These are phyloP conservation scores for Sialia sialis DNA, from an alignment of 2,113 vertebrate genomes.

Conservation along the genomic window DNA sequence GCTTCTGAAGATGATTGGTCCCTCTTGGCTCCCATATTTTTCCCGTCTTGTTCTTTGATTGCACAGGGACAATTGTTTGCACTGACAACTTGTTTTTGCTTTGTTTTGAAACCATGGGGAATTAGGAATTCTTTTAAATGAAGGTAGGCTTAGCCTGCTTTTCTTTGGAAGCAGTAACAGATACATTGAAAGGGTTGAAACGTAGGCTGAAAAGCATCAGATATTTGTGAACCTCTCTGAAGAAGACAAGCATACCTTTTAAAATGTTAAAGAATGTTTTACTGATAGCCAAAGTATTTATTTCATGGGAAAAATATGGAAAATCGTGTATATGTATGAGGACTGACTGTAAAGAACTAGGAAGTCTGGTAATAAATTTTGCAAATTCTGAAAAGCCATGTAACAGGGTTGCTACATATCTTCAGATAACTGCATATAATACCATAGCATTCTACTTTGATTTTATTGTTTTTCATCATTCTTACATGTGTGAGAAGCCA, in stretches of 20 bases:
- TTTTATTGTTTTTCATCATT: neutral
- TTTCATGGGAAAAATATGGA: neutral
- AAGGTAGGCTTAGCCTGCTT: neutral
- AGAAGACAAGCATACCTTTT: neutral
- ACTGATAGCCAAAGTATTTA: neutral
- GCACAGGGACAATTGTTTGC: neutral
- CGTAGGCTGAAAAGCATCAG: neutral
- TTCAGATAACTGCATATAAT: neutral
- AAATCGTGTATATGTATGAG: neutral
- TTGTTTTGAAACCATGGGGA: neutral
- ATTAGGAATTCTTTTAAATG: neutral
- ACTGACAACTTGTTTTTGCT: neutral
- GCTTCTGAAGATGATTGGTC: neutral
- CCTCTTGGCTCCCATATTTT: neutral
- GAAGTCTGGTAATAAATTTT: neutral
- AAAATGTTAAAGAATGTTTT: neutral
- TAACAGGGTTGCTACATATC: rapidly evolving
- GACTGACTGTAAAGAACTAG: neutral
- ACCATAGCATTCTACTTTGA: neutral
- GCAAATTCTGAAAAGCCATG: neutral
- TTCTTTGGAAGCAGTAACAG: neutral
- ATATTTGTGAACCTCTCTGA: neutral
- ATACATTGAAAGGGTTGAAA: neutral
- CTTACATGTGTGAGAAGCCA: neutral
- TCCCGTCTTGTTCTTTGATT: neutral